Percentiles rank a stretch among this genome's conserved stretches.
Evolutionary conservation across 2,888 invertebrate genomes (phyloP).

Genomic region (Ferdinandea cuprea): DNA sequence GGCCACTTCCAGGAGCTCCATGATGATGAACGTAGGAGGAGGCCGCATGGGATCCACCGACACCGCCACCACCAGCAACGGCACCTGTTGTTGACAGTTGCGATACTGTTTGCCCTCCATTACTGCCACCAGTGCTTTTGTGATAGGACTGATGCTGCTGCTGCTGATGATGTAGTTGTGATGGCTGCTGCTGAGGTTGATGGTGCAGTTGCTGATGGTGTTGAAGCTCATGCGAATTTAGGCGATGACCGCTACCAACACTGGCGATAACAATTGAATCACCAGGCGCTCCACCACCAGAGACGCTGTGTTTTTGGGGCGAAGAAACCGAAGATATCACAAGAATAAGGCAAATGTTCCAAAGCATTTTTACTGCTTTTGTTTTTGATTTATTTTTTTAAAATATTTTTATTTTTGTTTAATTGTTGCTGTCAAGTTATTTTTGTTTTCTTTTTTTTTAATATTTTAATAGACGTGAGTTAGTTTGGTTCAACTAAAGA

Average conservation of each 20-base stretch:
- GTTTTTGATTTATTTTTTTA: slow-evolving; percentile 25
- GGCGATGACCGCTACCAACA: slow-evolving; percentile 74
- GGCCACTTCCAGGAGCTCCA: slow-evolving; percentile 77
- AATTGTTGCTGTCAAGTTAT: slow-evolving; percentile 30
- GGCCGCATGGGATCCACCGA: slow-evolving; percentile 70
- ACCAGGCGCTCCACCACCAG: slow-evolving; percentile 77
- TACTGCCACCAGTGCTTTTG: slow-evolving; percentile 46
- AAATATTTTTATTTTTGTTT: slow-evolving; percentile 10
- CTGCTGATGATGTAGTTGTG: slow-evolving; percentile 59
- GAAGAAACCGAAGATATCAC: slow-evolving; percentile 76
- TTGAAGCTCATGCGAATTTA: slow-evolving; percentile 64
- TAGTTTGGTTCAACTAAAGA: slow-evolving; percentile 39
- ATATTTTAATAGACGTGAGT: slow-evolving; percentile 22
- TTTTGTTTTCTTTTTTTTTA: slow-evolving; percentile 5
- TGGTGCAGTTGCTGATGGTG: slow-evolving; percentile 76
- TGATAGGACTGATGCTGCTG: slow-evolving; percentile 64
- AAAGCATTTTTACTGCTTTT: slow-evolving; percentile 67
- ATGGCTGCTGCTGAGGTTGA: slow-evolving; percentile 62
- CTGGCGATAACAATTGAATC: slow-evolving; percentile 76
- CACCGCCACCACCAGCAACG: slow-evolving; percentile 68
- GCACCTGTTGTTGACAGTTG: slow-evolving; percentile 57
- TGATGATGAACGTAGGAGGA: slow-evolving; percentile 75
- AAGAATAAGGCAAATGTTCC: slow-evolving; percentile 73
- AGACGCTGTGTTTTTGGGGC: slow-evolving; percentile 76
- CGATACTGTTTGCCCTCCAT: slow-evolving; percentile 30